Percentiles rank a stretch among this genome's conserved stretches.
These are phyloP conservation scores for Ectropis crepuscularia DNA, from an alignment of 2,888 invertebrate genomes.

Conservation along the genomic window DNA sequence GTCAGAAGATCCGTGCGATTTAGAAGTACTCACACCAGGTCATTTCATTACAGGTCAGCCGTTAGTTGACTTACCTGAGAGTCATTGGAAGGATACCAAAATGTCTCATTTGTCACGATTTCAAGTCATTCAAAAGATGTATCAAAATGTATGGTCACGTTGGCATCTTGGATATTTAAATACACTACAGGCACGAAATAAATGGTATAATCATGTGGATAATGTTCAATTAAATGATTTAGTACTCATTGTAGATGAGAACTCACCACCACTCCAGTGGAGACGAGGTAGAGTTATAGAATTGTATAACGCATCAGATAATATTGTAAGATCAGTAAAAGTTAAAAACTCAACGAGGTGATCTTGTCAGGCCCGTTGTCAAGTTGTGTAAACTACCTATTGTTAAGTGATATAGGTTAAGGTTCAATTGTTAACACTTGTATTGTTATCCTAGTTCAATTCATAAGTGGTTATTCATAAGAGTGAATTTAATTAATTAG, in stretches of 20 bases:
- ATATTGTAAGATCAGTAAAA: not conserved
- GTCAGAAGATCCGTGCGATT: constrained; percentile 2
- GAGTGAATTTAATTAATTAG: too few relatives aligned
- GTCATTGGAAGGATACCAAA: constrained; percentile 1
- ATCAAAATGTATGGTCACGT: constrained; percentile 3
- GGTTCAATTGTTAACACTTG: too few relatives aligned
- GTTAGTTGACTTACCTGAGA: constrained; percentile 11
- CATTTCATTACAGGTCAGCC: constrained; percentile 18
- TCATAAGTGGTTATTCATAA: too few relatives aligned
- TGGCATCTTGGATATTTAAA: constrained; percentile 8
- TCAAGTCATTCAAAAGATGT: constrained; percentile 12
- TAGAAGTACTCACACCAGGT: constrained; percentile 7
- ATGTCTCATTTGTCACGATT: constrained; percentile 16
- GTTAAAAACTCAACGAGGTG: not conserved
- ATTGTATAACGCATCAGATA: not conserved
- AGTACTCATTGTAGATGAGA: constrained; percentile 8
- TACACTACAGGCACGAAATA: constrained; percentile 1
- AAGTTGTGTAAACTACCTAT: constrained; percentile 1
- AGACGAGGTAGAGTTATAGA: constrained; percentile 3
- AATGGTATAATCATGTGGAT: constrained; percentile 7
- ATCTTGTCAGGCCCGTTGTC: not conserved
- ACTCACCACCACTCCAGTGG: constrained; percentile 8
- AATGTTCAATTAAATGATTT: constrained; percentile 5
- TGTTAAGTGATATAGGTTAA: too few relatives aligned
- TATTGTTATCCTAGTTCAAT: too few relatives aligned